phyloP scores from a whole-genome alignment of 1,140 invertebrate species.

The Platyura marginata region DNA sequence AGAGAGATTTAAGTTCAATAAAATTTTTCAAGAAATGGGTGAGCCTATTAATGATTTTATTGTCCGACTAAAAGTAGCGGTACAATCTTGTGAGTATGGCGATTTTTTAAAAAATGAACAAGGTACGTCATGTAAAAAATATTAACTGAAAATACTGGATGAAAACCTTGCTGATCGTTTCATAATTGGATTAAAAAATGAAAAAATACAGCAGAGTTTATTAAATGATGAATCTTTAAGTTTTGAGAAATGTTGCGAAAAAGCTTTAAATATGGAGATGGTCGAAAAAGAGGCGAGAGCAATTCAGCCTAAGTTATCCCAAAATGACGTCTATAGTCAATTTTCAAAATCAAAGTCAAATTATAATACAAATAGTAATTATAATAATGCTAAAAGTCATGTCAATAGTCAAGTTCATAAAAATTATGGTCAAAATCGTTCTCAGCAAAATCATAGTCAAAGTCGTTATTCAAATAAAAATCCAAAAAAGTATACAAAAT shows the following conservation, averaged over 20 bases:
- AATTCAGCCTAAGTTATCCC: background rate
- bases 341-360: too few relatives aligned
- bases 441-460: too few relatives aligned
- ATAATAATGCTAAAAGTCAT: too few relatives aligned
- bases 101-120: background rate
- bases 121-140: background rate
- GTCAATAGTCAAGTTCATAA: too few relatives aligned
- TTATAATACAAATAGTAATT: too few relatives aligned
- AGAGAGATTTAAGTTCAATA: slow-evolving; percentile 14
- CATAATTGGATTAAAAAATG: background rate
- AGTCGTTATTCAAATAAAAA: too few relatives aligned
- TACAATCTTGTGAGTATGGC: slow-evolving; percentile 7
- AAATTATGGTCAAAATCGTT: too few relatives aligned
- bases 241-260: background rate
- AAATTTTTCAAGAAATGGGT: slow-evolving; percentile 6
- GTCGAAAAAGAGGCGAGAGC: background rate
- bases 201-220: background rate
- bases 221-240: background rate
- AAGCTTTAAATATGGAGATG: background rate
- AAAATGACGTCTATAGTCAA: too few relatives aligned
- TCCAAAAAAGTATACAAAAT: too few relatives aligned
- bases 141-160: background rate
- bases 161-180: background rate
- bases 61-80: slow-evolving; percentile 8
- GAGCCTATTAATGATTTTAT: slow-evolving; percentile 8